Evolutionary conservation across 2,113 vertebrate species (phyloP).

Genomic region (Saguinus midas): DNA sequence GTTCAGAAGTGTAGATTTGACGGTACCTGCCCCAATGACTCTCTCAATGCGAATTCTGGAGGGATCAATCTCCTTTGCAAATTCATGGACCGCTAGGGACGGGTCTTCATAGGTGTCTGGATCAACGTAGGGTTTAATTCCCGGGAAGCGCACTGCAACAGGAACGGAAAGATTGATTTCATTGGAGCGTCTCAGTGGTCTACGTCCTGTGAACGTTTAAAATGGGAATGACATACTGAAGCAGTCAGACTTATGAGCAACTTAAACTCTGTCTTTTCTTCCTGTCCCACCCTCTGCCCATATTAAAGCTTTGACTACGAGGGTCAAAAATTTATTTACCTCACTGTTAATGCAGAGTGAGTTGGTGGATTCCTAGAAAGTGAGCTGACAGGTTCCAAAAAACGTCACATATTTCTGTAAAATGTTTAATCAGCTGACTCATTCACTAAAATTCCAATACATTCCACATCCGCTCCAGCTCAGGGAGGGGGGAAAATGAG

Average conservation of each 20-base stretch:
- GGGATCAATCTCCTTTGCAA: conserved; percentile 97
- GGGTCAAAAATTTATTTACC: not conserved
- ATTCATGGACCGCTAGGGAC: conserved; percentile 94
- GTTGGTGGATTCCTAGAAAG: not conserved
- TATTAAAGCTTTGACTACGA: not conserved
- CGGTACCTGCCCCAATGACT: conserved; percentile 95
- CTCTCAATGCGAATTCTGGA: conserved; percentile 96
- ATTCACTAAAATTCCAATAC: not conserved
- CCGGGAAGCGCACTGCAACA: conserved; percentile 90
- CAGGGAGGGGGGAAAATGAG: not conserved
- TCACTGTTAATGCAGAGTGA: conserved; percentile 7
- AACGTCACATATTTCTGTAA: not conserved
- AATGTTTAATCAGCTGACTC: not conserved
- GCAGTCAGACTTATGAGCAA: not conserved
- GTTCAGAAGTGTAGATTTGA: not conserved
- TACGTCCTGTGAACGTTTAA: not conserved
- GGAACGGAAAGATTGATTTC: conserved; percentile 21
- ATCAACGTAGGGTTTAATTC: conserved; percentile 95
- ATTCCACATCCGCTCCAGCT: not conserved
- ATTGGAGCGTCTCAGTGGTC: not conserved
- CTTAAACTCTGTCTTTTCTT: not conserved
- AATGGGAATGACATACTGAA: not conserved
- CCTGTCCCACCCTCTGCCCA: rapidly evolving
- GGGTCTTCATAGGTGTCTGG: conserved; percentile 97
- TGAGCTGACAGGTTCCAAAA: not conserved